Evolutionary conservation across 2,113 vertebrate genomes (phyloP).

Genomic region (Chloroceryle aenea): DNA sequence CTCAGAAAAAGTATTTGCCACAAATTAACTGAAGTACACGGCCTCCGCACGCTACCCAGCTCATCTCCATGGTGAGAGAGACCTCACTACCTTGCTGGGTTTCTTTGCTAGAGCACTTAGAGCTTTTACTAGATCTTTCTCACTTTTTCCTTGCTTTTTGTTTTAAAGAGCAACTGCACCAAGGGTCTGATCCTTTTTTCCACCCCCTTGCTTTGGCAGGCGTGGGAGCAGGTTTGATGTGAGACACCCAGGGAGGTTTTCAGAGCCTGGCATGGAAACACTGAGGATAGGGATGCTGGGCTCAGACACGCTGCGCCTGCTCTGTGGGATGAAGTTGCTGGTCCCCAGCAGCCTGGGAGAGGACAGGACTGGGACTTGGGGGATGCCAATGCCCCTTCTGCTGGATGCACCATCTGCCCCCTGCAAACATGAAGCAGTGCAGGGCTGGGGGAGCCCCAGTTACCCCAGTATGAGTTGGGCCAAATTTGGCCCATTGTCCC

Average conservation of each 20-base stretch:
- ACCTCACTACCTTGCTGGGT: neutral
- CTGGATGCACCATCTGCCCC: accelerated
- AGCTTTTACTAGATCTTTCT: neutral
- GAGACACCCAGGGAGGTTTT: neutral
- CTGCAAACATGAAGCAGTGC: accelerated
- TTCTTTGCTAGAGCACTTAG: neutral
- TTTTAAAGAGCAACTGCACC: accelerated
- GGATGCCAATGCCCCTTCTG: accelerated
- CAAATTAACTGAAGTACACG: neutral
- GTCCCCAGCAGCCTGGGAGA: neutral
- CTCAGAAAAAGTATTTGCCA: neutral
- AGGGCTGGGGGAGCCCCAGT: neutral
- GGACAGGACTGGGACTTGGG: neutral
- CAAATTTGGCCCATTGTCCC: accelerated
- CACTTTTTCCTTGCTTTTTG: neutral
- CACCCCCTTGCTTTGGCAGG: neutral
- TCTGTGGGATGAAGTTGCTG: neutral
- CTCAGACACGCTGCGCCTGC: accelerated
- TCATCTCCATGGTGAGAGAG: conserved; percentile 46
- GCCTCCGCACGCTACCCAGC: neutral
- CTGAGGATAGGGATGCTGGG: neutral
- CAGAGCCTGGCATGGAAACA: neutral
- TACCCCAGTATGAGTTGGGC: neutral
- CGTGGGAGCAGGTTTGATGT: neutral
- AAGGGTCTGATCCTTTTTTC: neutral